These are phyloP conservation scores for Drosophila carrolli DNA, from an alignment of 1,140 invertebrate species.

Conservation along the genomic window DNA sequence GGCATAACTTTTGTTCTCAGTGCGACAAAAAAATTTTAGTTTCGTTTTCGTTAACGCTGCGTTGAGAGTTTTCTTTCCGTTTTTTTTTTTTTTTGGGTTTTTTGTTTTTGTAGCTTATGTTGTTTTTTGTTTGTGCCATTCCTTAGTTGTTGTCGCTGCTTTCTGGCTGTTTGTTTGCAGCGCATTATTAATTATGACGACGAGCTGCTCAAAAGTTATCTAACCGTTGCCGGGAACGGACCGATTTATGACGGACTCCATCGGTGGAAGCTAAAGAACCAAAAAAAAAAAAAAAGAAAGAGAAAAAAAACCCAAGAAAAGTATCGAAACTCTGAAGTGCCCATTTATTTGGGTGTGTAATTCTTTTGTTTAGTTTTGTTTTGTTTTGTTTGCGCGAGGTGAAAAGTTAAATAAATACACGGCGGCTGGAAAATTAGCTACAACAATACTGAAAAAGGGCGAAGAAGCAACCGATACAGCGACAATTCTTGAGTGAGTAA, in stretches of 20 bases:
- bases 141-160: conserved; percentile 39
- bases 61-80: conserved; percentile 46
- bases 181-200: conserved; percentile 80
- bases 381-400: conserved; percentile 2
- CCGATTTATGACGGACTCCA: conserved; percentile 6
- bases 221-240: conserved; percentile 67
- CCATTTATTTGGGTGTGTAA: conserved; percentile 1
- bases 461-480: neutral
- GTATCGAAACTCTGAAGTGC: conserved; percentile 15
- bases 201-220: conserved; percentile 73
- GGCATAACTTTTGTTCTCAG: conserved; percentile 9
- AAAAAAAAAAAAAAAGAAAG: neutral
- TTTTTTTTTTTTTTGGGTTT: conserved; percentile 31
- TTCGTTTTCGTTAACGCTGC: conserved; percentile 54
- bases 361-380: neutral
- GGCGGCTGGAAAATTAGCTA: conserved; percentile 13
- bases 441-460: neutral
- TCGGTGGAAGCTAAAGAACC: conserved; percentile 6
- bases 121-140: conserved; percentile 48
- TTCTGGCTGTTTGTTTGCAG: conserved; percentile 52
- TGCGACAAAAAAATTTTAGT: conserved; percentile 35
- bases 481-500: conserved; percentile 56
- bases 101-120: conserved; percentile 11
- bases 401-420: conserved; percentile 40
- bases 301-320: neutral